These are phyloP conservation scores for Zoanthus gigantus DNA, from an alignment of 92 coral and sea anemone species.

Conservation along the genomic window DNA sequence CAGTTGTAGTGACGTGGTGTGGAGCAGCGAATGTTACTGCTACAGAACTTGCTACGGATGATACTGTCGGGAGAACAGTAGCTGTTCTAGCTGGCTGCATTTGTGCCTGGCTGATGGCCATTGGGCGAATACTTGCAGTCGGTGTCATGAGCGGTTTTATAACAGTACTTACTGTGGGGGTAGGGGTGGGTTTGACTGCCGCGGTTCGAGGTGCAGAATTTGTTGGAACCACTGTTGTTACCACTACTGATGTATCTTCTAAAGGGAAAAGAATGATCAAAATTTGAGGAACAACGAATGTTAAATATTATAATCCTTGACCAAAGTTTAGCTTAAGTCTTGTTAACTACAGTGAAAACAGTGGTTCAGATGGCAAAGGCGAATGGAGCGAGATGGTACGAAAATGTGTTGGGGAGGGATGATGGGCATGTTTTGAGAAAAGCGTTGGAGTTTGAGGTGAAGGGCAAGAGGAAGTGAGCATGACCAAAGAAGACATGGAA, in stretches of 20 bases:
- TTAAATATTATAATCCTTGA: too few species aligned
- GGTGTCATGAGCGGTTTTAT: constrained; percentile 85
- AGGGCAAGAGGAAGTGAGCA: too few species aligned
- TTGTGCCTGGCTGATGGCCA: constrained; percentile 87
- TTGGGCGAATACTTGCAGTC: constrained; percentile 95
- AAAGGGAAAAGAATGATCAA: neutral
- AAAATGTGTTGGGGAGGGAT: too few species aligned
- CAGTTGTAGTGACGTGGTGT: constrained; percentile 75
- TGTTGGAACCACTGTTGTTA: constrained; percentile 61
- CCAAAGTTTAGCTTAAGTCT: too few species aligned
- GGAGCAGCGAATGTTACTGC: constrained; percentile 66
- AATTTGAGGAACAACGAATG: neutral
- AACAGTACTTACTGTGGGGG: constrained; percentile 69
- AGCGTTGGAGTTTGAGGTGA: too few species aligned
- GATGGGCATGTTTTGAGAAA: too few species aligned
- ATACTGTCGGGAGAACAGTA: constrained; percentile 90
- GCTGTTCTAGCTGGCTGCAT: constrained; percentile 90
- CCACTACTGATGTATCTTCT: constrained; percentile 64
- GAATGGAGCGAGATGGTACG: too few species aligned
- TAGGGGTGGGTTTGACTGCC: constrained; percentile 95
- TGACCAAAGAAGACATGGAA: too few species aligned
- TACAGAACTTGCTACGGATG: constrained; percentile 62
- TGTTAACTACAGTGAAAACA: too few species aligned
- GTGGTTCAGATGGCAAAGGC: too few species aligned
- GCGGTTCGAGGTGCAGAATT: constrained; percentile 94